These are phyloP conservation scores for Varecia variegata DNA, from an alignment of 2,797 vertebrate genomes.

Conservation along the genomic window DNA sequence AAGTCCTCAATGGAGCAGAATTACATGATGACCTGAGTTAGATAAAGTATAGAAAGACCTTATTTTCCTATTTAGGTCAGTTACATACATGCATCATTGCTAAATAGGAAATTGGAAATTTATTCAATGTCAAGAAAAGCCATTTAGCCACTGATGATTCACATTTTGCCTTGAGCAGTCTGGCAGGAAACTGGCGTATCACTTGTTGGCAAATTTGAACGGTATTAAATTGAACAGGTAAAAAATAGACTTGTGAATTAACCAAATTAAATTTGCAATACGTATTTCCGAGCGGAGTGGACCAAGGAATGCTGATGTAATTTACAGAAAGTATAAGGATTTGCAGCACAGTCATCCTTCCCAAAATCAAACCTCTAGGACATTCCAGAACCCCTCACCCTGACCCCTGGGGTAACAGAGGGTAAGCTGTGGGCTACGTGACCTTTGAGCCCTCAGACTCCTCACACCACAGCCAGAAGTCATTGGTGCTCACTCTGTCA, in stretches of 20 bases:
- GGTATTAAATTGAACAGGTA: constrained; percentile 80
- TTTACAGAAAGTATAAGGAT: constrained; percentile 68
- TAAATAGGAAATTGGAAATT: constrained; percentile 77
- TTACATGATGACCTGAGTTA: constrained; percentile 41
- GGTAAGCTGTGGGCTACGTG: accelerated
- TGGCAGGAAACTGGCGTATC: constrained; percentile 72
- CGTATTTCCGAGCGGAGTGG: constrained; percentile 54
- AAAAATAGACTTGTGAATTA: constrained; percentile 76
- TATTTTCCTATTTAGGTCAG: constrained; percentile 76
- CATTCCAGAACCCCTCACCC: neutral
- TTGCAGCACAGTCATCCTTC: constrained; percentile 30
- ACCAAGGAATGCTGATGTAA: constrained; percentile 66
- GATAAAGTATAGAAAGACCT: constrained; percentile 70
- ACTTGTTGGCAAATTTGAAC: constrained; percentile 70
- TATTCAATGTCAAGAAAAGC: constrained; percentile 77
- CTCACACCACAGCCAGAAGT: neutral
- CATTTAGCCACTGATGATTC: constrained; percentile 75
- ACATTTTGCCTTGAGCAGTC: constrained; percentile 69
- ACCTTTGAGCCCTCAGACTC: neutral
- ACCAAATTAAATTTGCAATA: constrained; percentile 75
- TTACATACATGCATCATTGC: constrained; percentile 71
- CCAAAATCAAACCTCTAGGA: constrained; percentile 37
- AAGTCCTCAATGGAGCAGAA: neutral
- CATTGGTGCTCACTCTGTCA: neutral
- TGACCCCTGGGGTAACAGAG: neutral